Percentiles rank a stretch among this genome's conserved stretches.
Evolutionary conservation across 2,113 vertebrate species (phyloP).

Genomic region (Paramisgurnus dabryanus): DNA sequence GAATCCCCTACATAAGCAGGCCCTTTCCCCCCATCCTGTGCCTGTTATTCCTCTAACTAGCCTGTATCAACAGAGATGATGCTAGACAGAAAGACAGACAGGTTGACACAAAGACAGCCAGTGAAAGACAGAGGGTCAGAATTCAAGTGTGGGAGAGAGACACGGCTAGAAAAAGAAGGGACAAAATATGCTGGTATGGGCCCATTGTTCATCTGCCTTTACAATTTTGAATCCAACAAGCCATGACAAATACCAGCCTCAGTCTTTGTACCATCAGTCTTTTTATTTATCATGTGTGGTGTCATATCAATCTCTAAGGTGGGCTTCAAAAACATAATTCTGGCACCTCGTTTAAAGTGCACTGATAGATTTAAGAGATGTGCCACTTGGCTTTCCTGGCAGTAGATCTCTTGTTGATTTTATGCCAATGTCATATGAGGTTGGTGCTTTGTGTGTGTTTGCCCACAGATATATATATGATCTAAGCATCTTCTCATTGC

Average conservation of each 20-base stretch:
- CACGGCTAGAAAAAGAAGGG: background rate
- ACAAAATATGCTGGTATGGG: constrained; percentile 41
- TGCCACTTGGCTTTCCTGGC: background rate
- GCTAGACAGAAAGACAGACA: background rate
- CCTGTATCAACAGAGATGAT: constrained; percentile 15
- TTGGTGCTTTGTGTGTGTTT: constrained; percentile 5
- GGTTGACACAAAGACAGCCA: constrained; percentile 4
- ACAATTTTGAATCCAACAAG: constrained; percentile 31
- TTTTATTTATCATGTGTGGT: constrained; percentile 33
- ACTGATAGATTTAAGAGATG: constrained; percentile 8
- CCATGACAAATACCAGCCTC: constrained; percentile 33
- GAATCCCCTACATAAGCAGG: constrained; percentile 49
- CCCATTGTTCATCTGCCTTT: constrained; percentile 39
- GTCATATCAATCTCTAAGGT: constrained; percentile 29
- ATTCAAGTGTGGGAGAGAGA: background rate
- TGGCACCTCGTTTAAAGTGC: background rate
- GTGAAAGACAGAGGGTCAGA: background rate
- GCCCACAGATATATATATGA: background rate
- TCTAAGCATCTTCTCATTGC: background rate
- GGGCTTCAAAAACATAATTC: constrained; percentile 33
- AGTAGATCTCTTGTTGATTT: background rate
- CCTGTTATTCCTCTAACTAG: constrained; percentile 26
- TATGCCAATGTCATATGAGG: background rate
- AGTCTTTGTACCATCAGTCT: constrained; percentile 10
- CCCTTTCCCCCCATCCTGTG: constrained; percentile 33